Evolutionary conservation across 2,113 vertebrate species (phyloP).

Genomic region (Vulpes lagopus): DNA sequence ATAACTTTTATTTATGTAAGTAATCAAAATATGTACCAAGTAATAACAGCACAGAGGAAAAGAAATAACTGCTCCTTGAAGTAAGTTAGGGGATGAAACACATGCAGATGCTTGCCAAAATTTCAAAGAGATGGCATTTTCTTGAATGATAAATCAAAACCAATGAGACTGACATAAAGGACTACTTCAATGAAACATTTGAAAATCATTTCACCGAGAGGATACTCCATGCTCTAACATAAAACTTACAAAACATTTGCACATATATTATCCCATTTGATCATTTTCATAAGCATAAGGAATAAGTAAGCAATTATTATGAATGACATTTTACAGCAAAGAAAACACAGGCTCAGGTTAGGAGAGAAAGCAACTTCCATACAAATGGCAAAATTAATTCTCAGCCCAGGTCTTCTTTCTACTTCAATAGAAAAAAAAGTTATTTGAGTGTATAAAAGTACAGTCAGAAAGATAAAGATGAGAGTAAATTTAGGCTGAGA

Average conservation of each 20-base stretch:
- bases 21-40: neutral
- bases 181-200: neutral
- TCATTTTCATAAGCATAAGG: neutral
- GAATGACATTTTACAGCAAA: neutral
- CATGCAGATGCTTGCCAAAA: neutral
- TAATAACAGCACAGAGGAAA: neutral
- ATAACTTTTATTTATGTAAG: neutral
- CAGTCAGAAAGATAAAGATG: neutral
- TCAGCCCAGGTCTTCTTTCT: neutral
- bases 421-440: neutral
- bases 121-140: neutral
- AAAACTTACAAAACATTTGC: neutral
- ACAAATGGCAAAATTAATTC: neutral
- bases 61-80: neutral
- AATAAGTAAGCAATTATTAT: neutral
- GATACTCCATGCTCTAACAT: neutral
- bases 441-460: neutral
- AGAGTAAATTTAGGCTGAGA: neutral
- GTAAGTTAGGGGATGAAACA: neutral
- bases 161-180: neutral
- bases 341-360: neutral
- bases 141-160: neutral
- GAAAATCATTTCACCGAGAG: neutral
- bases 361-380: neutral
- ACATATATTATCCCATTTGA: neutral